Conservation (phyloP, 2,888 invertebrate species). For the Busseola fusca region DNA sequence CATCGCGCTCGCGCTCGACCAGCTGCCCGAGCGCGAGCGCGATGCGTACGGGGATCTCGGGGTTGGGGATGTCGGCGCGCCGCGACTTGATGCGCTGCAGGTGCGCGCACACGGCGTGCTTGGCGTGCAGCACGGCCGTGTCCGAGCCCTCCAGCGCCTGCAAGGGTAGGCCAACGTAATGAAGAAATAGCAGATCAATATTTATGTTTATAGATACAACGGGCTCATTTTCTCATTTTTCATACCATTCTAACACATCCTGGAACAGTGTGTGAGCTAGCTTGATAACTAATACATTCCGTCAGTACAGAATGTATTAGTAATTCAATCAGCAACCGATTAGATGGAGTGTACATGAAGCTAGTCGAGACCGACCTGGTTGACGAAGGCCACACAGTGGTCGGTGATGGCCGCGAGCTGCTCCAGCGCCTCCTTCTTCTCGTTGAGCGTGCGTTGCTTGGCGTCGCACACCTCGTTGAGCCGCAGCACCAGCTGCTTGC, state of each 20-base stretch:
- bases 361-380: background rate
- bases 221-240: background rate
- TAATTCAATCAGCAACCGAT: background rate
- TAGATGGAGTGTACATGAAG: background rate
- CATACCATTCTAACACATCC: background rate
- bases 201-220: background rate
- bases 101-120: conserved; percentile 91
- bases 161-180: no score
- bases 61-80: conserved; percentile 96
- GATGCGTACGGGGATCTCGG: conserved; percentile 95
- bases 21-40: conserved; percentile 94
- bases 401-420: conserved; percentile 95
- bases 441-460: conserved; percentile 93
- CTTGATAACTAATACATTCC: no score
- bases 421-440: conserved; percentile 95
- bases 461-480: conserved; percentile 93
- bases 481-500: conserved; percentile 94
- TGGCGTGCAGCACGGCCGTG: conserved; percentile 94
- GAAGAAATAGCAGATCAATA: background rate
- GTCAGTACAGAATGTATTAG: background rate
- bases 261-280: background rate
- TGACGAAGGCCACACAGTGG: conserved; percentile 95
- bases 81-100: conserved; percentile 94
- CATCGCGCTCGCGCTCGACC: no score
- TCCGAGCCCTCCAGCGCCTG: conserved; percentile 93